Conservation (phyloP, 2,888 invertebrate genomes). For the Cantharis rustica region DNA sequence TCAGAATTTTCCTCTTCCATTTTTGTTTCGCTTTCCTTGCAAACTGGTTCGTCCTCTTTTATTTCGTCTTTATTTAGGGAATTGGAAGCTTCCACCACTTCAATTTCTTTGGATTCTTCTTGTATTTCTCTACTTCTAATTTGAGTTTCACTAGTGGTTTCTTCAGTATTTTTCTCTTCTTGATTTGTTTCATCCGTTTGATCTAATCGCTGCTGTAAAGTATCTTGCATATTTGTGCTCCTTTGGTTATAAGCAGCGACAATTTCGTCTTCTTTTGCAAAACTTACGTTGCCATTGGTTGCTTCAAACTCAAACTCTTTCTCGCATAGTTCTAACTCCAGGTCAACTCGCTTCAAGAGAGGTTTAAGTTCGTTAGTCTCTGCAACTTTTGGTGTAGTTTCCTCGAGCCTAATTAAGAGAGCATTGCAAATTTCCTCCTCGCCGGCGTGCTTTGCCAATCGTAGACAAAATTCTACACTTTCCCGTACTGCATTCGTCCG, state of each 20-base stretch:
- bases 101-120: no score
- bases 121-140: no score
- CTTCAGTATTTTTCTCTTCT: no score
- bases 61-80: no score
- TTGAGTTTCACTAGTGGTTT: no score
- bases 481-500: conserved; percentile 56
- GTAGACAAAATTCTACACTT: conserved; percentile 62
- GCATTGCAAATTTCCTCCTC: conserved; percentile 48
- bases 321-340: not conserved
- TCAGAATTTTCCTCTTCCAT: not conserved
- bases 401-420: conserved; percentile 33
- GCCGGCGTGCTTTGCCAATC: conserved; percentile 61
- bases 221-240: not conserved
- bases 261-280: not conserved
- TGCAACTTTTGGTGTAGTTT: not conserved
- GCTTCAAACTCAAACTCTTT: not conserved
- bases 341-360: not conserved
- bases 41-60: no score
- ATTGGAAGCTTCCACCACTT: no score
- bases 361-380: not conserved
- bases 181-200: not conserved
- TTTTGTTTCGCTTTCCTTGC: no score
- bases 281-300: not conserved
- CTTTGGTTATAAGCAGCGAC: not conserved
- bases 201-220: not conserved